These are phyloP conservation scores for Lutjanus argentimaculatus DNA, from an alignment of 2,797 vertebrate species.

Conservation along the genomic window DNA sequence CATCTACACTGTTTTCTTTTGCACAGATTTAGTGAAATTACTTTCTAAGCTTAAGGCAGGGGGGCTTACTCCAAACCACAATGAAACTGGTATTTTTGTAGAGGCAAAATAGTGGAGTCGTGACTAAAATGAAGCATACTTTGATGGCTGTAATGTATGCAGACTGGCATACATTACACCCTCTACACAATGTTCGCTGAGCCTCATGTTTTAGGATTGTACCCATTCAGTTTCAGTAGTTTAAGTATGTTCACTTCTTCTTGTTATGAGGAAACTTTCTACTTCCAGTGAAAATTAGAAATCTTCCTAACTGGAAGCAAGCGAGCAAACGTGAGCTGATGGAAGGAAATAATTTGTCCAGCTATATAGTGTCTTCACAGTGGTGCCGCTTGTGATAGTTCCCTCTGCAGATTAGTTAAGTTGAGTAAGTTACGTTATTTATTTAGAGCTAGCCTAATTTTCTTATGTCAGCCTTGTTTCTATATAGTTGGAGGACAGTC, in stretches of 20 bases:
- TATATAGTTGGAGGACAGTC: too few relatives aligned
- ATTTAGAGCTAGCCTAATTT: too few relatives aligned
- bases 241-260: background rate
- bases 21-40: background rate
- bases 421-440: too few relatives aligned
- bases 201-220: too few relatives aligned
- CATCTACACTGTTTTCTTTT: slow-evolving; percentile 10
- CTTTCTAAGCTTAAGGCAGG: background rate
- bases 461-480: too few relatives aligned
- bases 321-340: too few relatives aligned
- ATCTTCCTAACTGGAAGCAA: too few relatives aligned
- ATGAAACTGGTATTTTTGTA: slow-evolving; percentile 19
- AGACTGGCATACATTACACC: background rate
- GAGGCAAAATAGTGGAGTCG: background rate
- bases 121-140: background rate
- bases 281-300: background rate
- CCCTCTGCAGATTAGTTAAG: too few relatives aligned
- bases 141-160: background rate
- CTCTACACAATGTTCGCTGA: too few relatives aligned
- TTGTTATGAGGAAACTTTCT: background rate
- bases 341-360: too few relatives aligned
- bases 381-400: too few relatives aligned
- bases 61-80: slow-evolving; percentile 27
- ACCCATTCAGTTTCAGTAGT: background rate
- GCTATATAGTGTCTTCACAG: too few relatives aligned